Percentiles rank a stretch among this genome's conserved stretches.
Evolutionary conservation across 2,888 invertebrate genomes (phyloP).

Genomic region (Mactromeris polynyma): DNA sequence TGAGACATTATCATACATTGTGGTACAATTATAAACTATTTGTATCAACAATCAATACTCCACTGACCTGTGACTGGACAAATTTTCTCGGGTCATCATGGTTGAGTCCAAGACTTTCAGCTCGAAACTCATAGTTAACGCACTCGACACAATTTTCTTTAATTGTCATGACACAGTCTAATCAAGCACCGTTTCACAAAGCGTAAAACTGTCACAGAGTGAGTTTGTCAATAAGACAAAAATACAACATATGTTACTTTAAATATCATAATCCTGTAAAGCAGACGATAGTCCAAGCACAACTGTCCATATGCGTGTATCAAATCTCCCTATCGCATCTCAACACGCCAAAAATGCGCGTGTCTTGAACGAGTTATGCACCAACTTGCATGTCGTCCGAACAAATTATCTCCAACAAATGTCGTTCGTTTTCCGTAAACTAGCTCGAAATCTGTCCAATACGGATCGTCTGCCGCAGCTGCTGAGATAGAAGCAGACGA

Average conservation of each 20-base stretch:
- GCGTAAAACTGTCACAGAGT: neutral
- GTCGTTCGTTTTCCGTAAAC: constrained; percentile 16
- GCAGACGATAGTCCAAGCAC: neutral
- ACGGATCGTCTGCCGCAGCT: constrained; percentile 17
- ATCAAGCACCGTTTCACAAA: neutral
- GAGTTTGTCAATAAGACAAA: neutral
- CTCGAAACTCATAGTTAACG: constrained; percentile 75
- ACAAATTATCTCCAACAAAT: constrained; percentile 21
- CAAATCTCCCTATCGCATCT: neutral
- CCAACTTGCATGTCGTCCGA: neutral
- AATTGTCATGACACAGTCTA: constrained; percentile 20
- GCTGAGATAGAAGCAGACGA: neutral
- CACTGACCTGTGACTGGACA: constrained; percentile 77
- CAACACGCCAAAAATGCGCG: neutral
- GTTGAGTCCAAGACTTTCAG: constrained; percentile 76
- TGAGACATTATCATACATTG: neutral
- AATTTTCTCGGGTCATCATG: constrained; percentile 77
- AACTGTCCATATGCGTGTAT: neutral
- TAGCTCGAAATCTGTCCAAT: constrained; percentile 15
- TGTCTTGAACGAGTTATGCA: neutral
- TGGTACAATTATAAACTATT: neutral
- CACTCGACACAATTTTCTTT: constrained; percentile 66
- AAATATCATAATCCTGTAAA: neutral
- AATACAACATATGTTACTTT: neutral
- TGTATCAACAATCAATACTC: neutral